Evolutionary conservation across 2,113 vertebrate genomes (phyloP).

Genomic region (Austrofundulus limnaeus): DNA sequence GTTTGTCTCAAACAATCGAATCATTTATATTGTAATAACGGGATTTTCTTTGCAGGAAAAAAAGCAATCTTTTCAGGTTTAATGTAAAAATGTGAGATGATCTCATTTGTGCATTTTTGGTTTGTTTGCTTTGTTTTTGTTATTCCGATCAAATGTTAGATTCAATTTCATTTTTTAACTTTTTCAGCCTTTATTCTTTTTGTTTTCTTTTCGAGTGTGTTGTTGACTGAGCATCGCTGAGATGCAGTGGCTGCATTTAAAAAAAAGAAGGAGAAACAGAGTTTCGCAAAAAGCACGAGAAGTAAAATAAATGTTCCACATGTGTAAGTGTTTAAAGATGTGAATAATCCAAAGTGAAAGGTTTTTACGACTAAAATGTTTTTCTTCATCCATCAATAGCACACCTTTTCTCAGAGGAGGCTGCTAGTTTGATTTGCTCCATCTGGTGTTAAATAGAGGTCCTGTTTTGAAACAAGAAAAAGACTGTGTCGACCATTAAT

Average conservation of each 20-base stretch:
- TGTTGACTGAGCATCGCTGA: conserved; percentile 16
- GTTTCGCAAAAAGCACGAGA: conserved; percentile 39
- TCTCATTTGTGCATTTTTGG: too few species aligned
- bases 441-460: neutral
- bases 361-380: conserved; percentile 30
- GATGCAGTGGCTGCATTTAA: neutral
- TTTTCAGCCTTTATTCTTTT: conserved; percentile 10
- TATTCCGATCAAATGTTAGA: too few species aligned
- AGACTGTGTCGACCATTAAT: conserved; percentile 34
- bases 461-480: conserved; percentile 29
- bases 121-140: neutral
- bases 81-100: too few species aligned
- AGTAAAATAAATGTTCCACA: conserved; percentile 29
- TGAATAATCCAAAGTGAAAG: conserved; percentile 4
- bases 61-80: too few species aligned
- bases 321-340: conserved; percentile 43
- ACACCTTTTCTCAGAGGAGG: conserved; percentile 12
- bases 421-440: conserved; percentile 9
- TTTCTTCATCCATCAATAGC: conserved; percentile 5
- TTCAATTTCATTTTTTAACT: too few species aligned
- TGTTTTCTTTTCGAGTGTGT: conserved; percentile 15
- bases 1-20: too few species aligned
- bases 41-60: too few species aligned
- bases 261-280: too few species aligned
- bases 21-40: too few species aligned